A percentile compares a stretch with the other conserved stretches of the same genome.
These are phyloP conservation scores for Sciaenops ocellatus DNA, from an alignment of 2,797 vertebrate genomes.

Conservation along the genomic window DNA sequence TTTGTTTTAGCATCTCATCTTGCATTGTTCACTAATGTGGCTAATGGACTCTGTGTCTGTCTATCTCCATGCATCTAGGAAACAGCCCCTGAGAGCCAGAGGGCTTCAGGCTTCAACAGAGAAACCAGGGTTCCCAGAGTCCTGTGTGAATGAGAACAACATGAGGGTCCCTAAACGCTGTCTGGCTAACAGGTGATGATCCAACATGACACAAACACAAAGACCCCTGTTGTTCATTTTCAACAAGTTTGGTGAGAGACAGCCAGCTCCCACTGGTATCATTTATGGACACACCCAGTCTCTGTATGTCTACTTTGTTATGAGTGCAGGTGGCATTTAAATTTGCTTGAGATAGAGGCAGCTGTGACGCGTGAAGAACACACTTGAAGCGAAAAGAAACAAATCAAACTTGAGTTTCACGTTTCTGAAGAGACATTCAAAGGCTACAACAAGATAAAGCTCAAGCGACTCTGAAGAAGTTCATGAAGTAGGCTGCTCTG, in stretches of 20 bases:
- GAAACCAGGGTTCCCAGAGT: slow-evolving; percentile 8
- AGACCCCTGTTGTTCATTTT: not conserved
- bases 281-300: not conserved
- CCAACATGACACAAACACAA: slow-evolving; percentile 7
- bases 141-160: slow-evolving; percentile 14
- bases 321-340: not conserved
- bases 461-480: not conserved
- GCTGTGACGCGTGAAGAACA: not conserved
- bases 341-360: not conserved
- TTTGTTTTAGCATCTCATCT: not conserved
- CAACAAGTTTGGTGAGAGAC: not conserved
- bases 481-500: not conserved
- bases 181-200: slow-evolving; percentile 57
- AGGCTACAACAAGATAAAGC: not conserved
- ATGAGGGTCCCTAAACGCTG: slow-evolving; percentile 60
- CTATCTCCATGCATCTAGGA: slow-evolving; percentile 23
- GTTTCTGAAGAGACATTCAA: not conserved
- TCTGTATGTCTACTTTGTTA: not conserved
- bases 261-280: not conserved
- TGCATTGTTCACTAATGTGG: not conserved
- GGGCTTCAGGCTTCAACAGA: slow-evolving; percentile 11
- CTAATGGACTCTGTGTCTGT: not conserved
- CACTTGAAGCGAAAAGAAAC: not conserved
- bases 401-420: not conserved
- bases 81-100: slow-evolving; percentile 35